These are phyloP conservation scores for Chondrilla cf. caribensis DNA, from an alignment of 37 sponge, comb jelly and placozoan species.

Conservation along the genomic window DNA sequence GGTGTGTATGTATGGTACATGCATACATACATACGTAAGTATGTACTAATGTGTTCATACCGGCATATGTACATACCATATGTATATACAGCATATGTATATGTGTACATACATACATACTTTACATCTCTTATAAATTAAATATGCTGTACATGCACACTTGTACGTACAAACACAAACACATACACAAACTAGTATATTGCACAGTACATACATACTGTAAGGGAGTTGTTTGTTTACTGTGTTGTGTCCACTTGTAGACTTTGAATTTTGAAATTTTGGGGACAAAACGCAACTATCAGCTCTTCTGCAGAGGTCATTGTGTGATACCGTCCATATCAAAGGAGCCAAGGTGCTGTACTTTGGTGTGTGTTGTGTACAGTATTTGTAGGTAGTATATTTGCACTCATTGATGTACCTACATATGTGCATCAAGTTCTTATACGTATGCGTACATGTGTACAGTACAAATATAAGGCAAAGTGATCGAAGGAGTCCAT, in stretches of 20 bases:
- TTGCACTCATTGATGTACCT: background rate
- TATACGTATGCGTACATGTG: background rate
- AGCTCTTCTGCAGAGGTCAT: slow-evolving; percentile 91
- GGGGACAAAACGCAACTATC: slow-evolving; percentile 80
- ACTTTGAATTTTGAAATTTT: slow-evolving; percentile 93
- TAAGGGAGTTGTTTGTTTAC: background rate
- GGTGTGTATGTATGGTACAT: slow-evolving; percentile 18
- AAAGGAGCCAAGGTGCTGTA: slow-evolving; percentile 70
- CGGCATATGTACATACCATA: too few relatives aligned
- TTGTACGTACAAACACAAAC: too few relatives aligned
- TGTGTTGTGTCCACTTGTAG: background rate
- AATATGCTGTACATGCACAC: too few relatives aligned
- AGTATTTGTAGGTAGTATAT: too few relatives aligned
- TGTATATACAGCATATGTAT: background rate
- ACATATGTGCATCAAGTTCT: background rate
- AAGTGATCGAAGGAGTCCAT: too few relatives aligned
- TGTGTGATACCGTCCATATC: slow-evolving; percentile 81
- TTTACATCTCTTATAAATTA: too few relatives aligned
- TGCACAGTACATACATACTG: too few relatives aligned
- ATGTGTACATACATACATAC: background rate
- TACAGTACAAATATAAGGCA: background rate
- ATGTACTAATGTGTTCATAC: too few relatives aligned
- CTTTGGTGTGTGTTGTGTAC: background rate
- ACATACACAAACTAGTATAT: too few relatives aligned
- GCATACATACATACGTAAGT: background rate